These are phyloP conservation scores for Anthopleura sola DNA, from an alignment of 64 coral and sea anemone genomes.

Conservation along the genomic window DNA sequence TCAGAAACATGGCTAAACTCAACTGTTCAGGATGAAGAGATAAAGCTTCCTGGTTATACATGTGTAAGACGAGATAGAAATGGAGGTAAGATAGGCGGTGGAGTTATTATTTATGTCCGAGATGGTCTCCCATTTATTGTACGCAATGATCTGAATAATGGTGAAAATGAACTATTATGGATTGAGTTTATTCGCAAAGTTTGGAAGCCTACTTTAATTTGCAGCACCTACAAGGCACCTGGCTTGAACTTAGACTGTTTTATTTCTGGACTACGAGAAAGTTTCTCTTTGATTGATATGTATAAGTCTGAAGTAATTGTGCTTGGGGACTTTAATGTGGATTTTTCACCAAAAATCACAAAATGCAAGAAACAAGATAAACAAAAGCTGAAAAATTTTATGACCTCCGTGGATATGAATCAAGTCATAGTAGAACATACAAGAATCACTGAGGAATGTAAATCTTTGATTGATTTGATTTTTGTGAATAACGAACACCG, in stretches of 20 bases:
- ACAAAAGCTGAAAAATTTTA: conserved; percentile 35
- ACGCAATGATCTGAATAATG: conserved; percentile 39
- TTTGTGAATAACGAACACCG: conserved; percentile 52
- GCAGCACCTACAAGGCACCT: conserved; percentile 48
- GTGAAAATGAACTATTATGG: conserved; percentile 44
- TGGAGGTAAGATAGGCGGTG: conserved; percentile 27
- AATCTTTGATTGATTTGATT: conserved; percentile 36
- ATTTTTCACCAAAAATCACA: conserved; percentile 34
- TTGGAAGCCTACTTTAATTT: conserved; percentile 53
- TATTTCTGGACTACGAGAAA: conserved; percentile 26
- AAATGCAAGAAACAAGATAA: conserved; percentile 50
- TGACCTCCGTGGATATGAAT: neutral
- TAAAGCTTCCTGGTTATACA: conserved; percentile 37
- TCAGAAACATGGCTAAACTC: conserved; percentile 45
- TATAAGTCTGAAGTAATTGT: conserved; percentile 36
- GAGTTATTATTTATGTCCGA: conserved; percentile 25
- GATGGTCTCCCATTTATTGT: conserved; percentile 46
- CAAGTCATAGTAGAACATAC: conserved; percentile 44
- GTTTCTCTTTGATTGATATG: conserved; percentile 9
- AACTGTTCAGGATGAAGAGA: conserved; percentile 25
- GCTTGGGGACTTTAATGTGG: conserved; percentile 42
- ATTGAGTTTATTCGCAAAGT: conserved; percentile 33
- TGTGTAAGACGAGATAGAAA: conserved; percentile 48
- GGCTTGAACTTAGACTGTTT: conserved; percentile 1
- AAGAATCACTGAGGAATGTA: conserved; percentile 35